Evolutionary conservation across 2,888 invertebrate genomes (phyloP), one percentile per base, ranked within the genome.

Genomic region (Drosophila ezoana): DNA sequence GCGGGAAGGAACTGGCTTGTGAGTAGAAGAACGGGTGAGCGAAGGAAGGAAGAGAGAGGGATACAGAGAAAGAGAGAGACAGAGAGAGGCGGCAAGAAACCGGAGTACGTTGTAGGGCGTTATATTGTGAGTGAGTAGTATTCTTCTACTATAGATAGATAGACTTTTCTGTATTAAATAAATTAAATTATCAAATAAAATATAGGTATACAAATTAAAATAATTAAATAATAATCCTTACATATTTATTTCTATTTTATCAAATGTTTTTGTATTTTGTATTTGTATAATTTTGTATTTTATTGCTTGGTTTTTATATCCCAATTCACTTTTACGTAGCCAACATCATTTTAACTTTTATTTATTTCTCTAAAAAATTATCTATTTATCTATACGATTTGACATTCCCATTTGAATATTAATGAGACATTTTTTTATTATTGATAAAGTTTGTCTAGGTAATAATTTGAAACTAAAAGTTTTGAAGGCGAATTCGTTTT

Each of bases 121-220:
- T 40, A 16, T 61, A 16, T 11, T 40, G n/a, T 40, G 32, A 11
- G 23, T 61, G 9, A 32, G 23, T 28, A 9, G 13, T n/a, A n/a
- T n/a, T n/a, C n/a, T n/a, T n/a, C n/a, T n/a, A n/a, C n/a, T n/a
- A n/a, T n/a, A n/a, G n/a, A n/a, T n/a, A n/a, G n/a, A n/a, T n/a
- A n/a, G n/a, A n/a, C n/a, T n/a, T n/a, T n/a, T 28, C 28, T 28
- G 8, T 8, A 8, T 8, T 23, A 23, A 6, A 23, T 23, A 23
- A 6, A 6, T 23, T 0, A 23, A 23, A 23, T 23, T 8, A 23
- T 8, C 8, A 8, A 23, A 23, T 23, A 23, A 23, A 23, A 23
- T 23, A 6, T 8, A 23, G 8, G 8, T 6, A 4, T 23, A 1
- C 23, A 8, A 23, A 28, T 28, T 28, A 2, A 8, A 8, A 28